A percentile compares a stretch with the other conserved stretches of the same genome.
These are phyloP conservation scores for Coluber constrictor DNA, from an alignment of 2,797 vertebrate species.

Conservation along the genomic window DNA sequence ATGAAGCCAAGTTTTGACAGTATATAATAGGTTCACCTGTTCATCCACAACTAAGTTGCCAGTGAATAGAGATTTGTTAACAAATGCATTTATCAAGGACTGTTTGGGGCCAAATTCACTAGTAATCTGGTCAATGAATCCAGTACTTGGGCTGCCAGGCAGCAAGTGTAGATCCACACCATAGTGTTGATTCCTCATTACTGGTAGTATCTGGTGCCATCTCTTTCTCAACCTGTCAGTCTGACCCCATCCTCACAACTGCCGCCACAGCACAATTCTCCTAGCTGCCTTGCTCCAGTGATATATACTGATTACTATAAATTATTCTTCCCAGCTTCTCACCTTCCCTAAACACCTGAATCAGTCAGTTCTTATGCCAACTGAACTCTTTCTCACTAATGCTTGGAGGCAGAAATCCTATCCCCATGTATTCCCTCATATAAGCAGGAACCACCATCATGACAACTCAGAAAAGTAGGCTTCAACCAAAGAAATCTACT, in stretches of 20 bases:
- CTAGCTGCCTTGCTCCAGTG: not conserved
- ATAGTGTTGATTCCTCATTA: not conserved
- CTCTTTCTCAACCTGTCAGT: not conserved
- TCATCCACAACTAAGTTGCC: not conserved
- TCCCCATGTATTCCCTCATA: not conserved
- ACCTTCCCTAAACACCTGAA: not conserved
- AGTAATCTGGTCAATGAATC: not conserved
- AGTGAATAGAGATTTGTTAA: not conserved
- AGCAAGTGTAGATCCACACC: not conserved
- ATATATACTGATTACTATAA: not conserved
- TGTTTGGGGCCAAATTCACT: not conserved
- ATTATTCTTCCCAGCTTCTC: not conserved
- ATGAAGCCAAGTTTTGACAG: not conserved
- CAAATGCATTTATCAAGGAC: not conserved
- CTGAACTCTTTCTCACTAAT: not conserved
- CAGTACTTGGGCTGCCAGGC: not conserved
- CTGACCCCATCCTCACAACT: not conserved
- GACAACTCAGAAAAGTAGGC: not conserved
- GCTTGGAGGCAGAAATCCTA: not conserved
- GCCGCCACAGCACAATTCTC: not conserved
- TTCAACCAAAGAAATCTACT: not conserved
- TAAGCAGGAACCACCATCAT: not conserved
- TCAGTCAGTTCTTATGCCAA: not conserved
- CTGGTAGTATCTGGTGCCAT: not conserved
- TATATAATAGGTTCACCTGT: not conserved